Conservation (phyloP, 2,797 vertebrate species). For the Micromesistius poutassou region DNA sequence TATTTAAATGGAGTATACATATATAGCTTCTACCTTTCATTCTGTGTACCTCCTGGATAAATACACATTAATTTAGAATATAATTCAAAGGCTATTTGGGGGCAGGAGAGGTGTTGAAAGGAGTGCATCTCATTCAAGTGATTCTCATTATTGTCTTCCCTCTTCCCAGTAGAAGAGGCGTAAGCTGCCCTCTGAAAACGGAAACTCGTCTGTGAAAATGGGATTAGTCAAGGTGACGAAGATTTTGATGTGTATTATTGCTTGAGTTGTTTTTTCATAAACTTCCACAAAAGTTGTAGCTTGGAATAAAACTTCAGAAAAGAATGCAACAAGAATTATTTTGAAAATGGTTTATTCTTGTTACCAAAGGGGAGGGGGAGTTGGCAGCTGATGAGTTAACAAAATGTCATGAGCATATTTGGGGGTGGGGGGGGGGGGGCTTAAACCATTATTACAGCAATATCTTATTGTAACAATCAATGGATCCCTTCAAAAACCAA, state of each 20-base stretch:
- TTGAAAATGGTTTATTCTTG: slow-evolving; percentile 74
- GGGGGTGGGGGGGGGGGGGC: slow-evolving; percentile 18
- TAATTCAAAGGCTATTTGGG: neutral
- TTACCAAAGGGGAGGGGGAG: slow-evolving; percentile 51
- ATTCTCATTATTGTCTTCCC: neutral
- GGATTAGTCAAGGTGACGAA: neutral
- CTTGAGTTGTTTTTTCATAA: neutral
- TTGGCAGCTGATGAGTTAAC: slow-evolving; percentile 24
- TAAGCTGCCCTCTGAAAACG: slow-evolving; percentile 29
- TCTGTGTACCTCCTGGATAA: too few relatives aligned
- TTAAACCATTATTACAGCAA: slow-evolving; percentile 39
- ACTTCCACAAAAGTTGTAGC: slow-evolving; percentile 7
- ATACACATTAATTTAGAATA: too few relatives aligned
- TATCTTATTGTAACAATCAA: neutral
- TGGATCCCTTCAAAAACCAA: neutral
- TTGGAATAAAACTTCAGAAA: neutral
- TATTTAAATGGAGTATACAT: too few relatives aligned
- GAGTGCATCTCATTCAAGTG: neutral
- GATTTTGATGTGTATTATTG: neutral
- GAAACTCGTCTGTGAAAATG: neutral
- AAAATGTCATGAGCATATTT: slow-evolving; percentile 49
- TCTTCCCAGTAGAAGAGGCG: slow-evolving; percentile 54
- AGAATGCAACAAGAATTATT: slow-evolving; percentile 12
- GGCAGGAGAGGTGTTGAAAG: neutral
- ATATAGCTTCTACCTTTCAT: too few relatives aligned